Evolutionary conservation across 2,113 vertebrate species (phyloP).

Genomic region (Numida meleagris): DNA sequence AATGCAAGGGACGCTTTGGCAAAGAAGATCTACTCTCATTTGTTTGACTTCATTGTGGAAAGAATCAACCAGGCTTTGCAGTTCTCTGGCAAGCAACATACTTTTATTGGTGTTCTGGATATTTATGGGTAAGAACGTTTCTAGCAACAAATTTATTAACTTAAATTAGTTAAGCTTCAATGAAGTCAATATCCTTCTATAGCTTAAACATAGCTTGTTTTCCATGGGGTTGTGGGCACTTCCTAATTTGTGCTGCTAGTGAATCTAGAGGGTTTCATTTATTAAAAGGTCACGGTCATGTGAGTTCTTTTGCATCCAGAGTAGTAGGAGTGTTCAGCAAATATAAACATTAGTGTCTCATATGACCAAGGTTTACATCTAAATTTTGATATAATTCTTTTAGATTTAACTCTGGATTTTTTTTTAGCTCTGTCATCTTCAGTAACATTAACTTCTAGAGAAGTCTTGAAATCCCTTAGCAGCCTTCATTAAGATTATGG

Average conservation of each 20-base stretch:
- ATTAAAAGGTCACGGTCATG: neutral
- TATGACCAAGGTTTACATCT: neutral
- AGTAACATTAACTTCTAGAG: neutral
- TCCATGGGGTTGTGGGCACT: neutral
- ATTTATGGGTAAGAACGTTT: slow-evolving; percentile 91
- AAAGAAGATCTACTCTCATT: slow-evolving; percentile 93
- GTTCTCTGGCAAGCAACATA: slow-evolving; percentile 89
- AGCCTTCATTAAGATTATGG: neutral
- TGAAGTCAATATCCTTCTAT: neutral
- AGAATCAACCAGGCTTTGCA: slow-evolving; percentile 89
- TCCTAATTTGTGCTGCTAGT: neutral
- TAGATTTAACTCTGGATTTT: neutral
- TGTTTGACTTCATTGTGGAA: slow-evolving; percentile 91
- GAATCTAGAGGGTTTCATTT: neutral
- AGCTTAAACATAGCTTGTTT: neutral
- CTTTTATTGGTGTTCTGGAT: slow-evolving; percentile 97
- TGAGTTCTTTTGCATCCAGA: neutral
- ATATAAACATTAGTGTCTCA: neutral
- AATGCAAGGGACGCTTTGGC: slow-evolving; percentile 92
- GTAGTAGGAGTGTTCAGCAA: neutral
- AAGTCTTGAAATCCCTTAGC: neutral
- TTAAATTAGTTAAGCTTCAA: neutral
- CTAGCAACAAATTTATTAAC: neutral
- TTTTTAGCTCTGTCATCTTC: neutral
- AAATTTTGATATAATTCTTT: neutral